Evolutionary conservation across 2,888 invertebrate genomes (phyloP).

Genomic region (Hylaea fasciaria): DNA sequence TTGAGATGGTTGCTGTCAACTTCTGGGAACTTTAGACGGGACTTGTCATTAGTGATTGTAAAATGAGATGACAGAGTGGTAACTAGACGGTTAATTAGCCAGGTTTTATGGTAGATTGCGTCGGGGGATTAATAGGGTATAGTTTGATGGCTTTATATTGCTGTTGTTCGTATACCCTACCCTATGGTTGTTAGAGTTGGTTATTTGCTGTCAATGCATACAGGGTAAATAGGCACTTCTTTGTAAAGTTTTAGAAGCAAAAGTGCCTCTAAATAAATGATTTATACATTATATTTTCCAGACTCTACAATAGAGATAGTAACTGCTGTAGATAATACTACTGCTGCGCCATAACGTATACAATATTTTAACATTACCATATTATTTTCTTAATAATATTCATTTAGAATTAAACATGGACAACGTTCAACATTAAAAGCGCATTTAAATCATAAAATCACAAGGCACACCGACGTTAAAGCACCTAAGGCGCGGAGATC

Average conservation of each 20-base stretch:
- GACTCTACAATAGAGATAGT: too few species aligned
- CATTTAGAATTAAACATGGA: constrained; percentile 20
- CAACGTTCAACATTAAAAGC: constrained; percentile 47
- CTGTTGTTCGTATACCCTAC: constrained; percentile 8
- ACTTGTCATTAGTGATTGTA: constrained; percentile 78
- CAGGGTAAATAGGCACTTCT: not conserved
- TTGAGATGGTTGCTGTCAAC: constrained; percentile 72
- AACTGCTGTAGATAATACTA: too few species aligned
- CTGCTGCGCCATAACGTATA: not conserved
- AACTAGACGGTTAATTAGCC: constrained; percentile 73
- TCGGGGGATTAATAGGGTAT: constrained; percentile 39
- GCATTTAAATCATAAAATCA: constrained; percentile 59
- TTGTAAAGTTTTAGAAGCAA: too few species aligned
- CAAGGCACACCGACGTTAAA: constrained; percentile 54
- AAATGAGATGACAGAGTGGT: constrained; percentile 75
- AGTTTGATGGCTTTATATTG: constrained; percentile 46
- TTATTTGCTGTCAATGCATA: constrained; percentile 12
- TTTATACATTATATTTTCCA: too few species aligned
- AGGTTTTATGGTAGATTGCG: constrained; percentile 55
- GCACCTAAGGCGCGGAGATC: constrained; percentile 65
- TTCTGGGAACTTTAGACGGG: constrained; percentile 70
- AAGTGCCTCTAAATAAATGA: too few species aligned
- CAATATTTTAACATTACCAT: not conserved
- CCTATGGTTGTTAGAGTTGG: constrained; percentile 23
- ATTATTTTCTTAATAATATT: constrained; percentile 22